Conservation (phyloP, 92 coral and sea anemone species). For the Porites rus region DNA sequence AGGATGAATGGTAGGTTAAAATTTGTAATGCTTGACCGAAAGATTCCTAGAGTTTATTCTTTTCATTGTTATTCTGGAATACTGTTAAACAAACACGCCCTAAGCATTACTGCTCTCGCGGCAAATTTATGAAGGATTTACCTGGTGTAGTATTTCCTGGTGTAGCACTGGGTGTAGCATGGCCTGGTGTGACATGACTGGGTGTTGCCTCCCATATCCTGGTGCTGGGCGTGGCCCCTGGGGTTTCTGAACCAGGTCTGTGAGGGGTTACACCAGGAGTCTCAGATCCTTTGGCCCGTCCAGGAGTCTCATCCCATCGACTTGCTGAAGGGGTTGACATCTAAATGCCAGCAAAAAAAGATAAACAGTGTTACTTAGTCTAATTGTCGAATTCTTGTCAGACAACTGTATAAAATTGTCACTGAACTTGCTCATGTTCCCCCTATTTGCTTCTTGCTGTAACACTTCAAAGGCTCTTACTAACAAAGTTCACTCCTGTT, state of each 20-base stretch:
- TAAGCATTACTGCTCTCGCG: too few relatives aligned
- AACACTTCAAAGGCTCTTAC: too few relatives aligned
- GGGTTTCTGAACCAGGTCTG: conserved; percentile 96
- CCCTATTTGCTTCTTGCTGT: too few relatives aligned
- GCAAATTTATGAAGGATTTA: not conserved
- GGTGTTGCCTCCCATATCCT: conserved; percentile 99
- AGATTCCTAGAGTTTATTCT: too few relatives aligned
- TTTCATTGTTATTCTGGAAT: too few relatives aligned
- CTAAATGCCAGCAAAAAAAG: conserved; percentile 43
- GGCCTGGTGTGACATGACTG: conserved; percentile 97
- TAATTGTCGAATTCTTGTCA: too few relatives aligned
- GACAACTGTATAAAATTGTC: too few relatives aligned
- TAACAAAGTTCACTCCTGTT: too few relatives aligned
- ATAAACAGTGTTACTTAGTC: not conserved
- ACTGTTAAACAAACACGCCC: too few relatives aligned
- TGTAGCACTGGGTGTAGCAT: conserved; percentile 86
- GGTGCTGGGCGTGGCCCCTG: conserved; percentile 99
- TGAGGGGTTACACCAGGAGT: conserved; percentile 97
- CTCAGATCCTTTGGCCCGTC: conserved; percentile 97
- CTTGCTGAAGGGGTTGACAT: conserved; percentile 94
- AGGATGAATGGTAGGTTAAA: too few relatives aligned
- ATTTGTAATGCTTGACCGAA: too few relatives aligned
- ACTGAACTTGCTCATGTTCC: too few relatives aligned
- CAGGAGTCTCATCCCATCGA: conserved; percentile 99
- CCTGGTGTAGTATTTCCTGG: conserved; percentile 92